Conservation (phyloP, 2,888 invertebrate genomes). For the Dynastes tityus region DNA sequence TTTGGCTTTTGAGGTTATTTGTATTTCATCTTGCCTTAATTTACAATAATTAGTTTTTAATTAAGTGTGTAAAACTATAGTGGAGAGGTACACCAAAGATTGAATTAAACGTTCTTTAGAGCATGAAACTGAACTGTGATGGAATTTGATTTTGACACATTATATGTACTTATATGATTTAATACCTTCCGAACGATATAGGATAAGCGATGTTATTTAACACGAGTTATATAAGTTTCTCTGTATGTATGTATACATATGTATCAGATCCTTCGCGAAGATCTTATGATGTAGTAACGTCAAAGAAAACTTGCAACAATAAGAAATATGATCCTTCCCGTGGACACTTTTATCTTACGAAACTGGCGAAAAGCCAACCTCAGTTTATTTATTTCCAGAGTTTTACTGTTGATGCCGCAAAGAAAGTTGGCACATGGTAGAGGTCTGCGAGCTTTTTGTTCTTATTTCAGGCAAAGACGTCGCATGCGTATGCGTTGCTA, state of each 20-base stretch:
- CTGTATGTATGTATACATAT: too few species aligned
- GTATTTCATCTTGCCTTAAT: too few species aligned
- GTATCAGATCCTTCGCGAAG: too few species aligned
- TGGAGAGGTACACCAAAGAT: too few species aligned
- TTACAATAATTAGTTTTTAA: too few species aligned
- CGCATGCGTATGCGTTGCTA: conserved; percentile 18
- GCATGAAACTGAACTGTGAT: too few species aligned
- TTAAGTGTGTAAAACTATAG: too few species aligned
- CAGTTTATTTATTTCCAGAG: conserved; percentile 46
- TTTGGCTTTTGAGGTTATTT: too few species aligned
- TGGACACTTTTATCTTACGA: conserved; percentile 35
- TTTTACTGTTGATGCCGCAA: conserved; percentile 38
- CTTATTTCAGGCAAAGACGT: conserved; percentile 30
- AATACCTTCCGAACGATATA: too few species aligned
- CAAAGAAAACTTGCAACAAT: conserved; percentile 14
- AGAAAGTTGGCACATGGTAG: conserved; percentile 43
- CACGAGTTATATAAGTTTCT: neutral
- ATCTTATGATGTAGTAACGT: conserved; percentile 18
- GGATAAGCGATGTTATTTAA: neutral
- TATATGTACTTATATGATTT: too few species aligned
- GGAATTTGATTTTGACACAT: too few species aligned
- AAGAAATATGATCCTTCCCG: neutral
- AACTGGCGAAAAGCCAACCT: conserved; percentile 37
- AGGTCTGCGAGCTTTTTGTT: conserved; percentile 34
- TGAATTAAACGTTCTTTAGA: too few species aligned